Evolutionary conservation across 1,140 invertebrate genomes (phyloP), one percentile per base, ranked within the genome.

Genomic region (Drosophila takahashii): DNA sequence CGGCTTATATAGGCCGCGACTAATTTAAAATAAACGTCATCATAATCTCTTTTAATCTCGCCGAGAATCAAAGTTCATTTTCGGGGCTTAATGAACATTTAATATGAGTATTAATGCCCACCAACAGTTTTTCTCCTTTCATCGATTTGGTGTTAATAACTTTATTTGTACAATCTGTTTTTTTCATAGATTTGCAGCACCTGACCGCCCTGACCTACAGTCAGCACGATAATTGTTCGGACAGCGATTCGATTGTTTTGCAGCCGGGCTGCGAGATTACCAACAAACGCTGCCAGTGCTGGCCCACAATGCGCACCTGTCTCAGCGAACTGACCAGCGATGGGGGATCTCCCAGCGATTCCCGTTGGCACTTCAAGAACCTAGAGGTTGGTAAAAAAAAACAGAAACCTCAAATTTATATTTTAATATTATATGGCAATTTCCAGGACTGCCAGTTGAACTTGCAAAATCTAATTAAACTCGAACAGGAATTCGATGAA

Each of bases 401-500:
- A 11, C n/a, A 13, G 2, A n/a, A 8, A 22, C 7, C 1, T 8
- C 1, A 8, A 9, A 15, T n/a, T 39, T 7, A 7, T n/a, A 6
- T n/a, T 37, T 5, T 39, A 39, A 15, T 15, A 9, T n/a, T 2
- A 8, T 9, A 1, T 18, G 1, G 0, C 10, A 4, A 4, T 27
- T n/a, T 15, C 10, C 53, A 16, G 91, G 91, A 92, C 69, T 92
- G 91, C 77, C 91, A 92, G 73, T 75, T 92, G 50, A 92, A 92
- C 74, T 90, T 92, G 77, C 83, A 90, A 72, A 92, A 92, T 86
- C 69, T 92, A 26, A 83, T 92, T 37, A 90, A 92, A 73, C 71
- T 90, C 54, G 91, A 92, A 81, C 73, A 76, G 75, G 91, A 92
- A 76, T 92, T 92, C 73, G 91, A 92, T 87, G 91, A 92, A 77